phyloP scores from a whole-genome alignment of 2,888 invertebrate species.

The Morpho achilles region DNA sequence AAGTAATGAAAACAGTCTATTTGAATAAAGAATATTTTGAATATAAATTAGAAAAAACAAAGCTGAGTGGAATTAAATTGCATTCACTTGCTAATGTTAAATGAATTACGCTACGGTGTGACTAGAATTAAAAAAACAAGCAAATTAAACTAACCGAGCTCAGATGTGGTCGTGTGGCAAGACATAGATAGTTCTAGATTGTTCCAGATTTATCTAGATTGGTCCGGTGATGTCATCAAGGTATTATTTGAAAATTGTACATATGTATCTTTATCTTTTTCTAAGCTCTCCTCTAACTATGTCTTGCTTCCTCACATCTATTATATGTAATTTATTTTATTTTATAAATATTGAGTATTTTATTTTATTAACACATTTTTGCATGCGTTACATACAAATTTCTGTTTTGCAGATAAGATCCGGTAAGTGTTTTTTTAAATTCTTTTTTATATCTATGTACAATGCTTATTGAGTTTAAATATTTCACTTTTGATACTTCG shows the following conservation, averaged over 20 bases:
- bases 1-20: too few species aligned
- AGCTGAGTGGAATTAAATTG: too few species aligned
- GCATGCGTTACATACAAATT: neutral
- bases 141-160: slow-evolving; percentile 63
- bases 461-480: too few species aligned
- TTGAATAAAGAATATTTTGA: too few species aligned
- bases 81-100: too few species aligned
- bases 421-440: too few species aligned
- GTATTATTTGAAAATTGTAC: slow-evolving; percentile 46
- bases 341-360: slow-evolving; percentile 21
- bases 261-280: slow-evolving; percentile 38
- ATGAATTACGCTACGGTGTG: slow-evolving; percentile 47
- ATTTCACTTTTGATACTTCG: too few species aligned
- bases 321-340: slow-evolving; percentile 24
- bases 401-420: too few species aligned
- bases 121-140: slow-evolving; percentile 29
- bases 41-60: too few species aligned
- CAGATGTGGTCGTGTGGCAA: slow-evolving; percentile 75
- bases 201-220: slow-evolving; percentile 33
- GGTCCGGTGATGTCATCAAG: slow-evolving; percentile 48
- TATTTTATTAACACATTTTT: slow-evolving; percentile 14
- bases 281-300: slow-evolving; percentile 67
- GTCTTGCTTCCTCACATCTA: slow-evolving; percentile 75
- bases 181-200: slow-evolving; percentile 59
- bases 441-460: too few species aligned